Evolutionary conservation across 2,797 vertebrate genomes (phyloP), one percentile per base, ranked within the genome.

Genomic region (Chaenodraco wilsoni): DNA sequence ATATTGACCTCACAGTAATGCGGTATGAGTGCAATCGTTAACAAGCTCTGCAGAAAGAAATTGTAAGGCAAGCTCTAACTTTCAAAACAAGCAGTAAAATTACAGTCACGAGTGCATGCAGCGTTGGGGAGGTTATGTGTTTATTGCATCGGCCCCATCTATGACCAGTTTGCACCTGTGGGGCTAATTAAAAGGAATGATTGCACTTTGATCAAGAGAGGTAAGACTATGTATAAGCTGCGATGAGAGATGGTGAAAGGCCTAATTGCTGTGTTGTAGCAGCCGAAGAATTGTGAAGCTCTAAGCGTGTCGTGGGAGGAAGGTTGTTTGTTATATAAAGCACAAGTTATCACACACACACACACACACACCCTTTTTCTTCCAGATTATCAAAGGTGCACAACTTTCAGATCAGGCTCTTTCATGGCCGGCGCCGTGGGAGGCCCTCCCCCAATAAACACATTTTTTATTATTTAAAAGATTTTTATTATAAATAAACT

Each of bases 171-270:
- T 78, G 80, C 69, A 88, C 81, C 79, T 86, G 54, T 82, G 79
- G 86, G 82, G 81, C 72, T 87, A 90, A 89, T 93, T 92, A 90
- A 80, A 37, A 74, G 55, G 61, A 82, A 86, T 81, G 62, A 84
- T 56, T 76, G 59, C 48, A 72, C 88, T 91, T 88, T 87, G 84
- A 91, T 89, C 83, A 76, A 74, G 56, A 52, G 10, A 60, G 65
- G 79, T 77, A 76, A 76, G 78, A 77, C 46, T 59, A 54, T 46
- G 69, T 41, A 67, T 76, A 43, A 65, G 54, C 76, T 54, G 41
- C 65, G 62, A 27, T 71, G n/a, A 65, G 74, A 78, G 63, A 52
- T 63, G 63, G 21, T 41, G 54, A 74, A 72, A 66, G 44, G 46
- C 51, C 45, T 78, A 65, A 84, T 79, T 84, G 58, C 76, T 54